These are phyloP conservation scores for Helleia helle DNA, from an alignment of 2,888 invertebrate species.

Conservation along the genomic window DNA sequence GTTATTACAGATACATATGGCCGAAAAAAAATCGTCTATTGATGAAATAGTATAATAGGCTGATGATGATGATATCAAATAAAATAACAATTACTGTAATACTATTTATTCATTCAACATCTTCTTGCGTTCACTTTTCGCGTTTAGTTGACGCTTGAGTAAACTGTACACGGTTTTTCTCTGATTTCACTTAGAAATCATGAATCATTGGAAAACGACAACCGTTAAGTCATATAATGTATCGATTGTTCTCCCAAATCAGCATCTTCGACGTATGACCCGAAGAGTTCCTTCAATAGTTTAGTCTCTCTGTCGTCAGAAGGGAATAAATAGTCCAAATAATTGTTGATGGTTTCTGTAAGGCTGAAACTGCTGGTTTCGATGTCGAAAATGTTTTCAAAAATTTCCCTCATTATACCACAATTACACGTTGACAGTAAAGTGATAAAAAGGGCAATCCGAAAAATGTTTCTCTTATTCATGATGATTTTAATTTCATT, in stretches of 20 bases:
- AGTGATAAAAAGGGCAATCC: constrained; percentile 18
- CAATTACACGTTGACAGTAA: constrained; percentile 26
- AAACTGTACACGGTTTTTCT: too few species aligned
- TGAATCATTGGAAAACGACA: constrained; percentile 8
- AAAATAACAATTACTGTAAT: background rate
- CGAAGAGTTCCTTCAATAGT: constrained; percentile 47
- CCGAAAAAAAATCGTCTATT: too few species aligned
- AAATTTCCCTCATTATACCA: constrained; percentile 25
- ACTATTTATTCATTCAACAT: constrained; percentile 8
- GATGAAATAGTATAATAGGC: too few species aligned
- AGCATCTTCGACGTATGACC: constrained; percentile 36
- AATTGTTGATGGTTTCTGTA: constrained; percentile 40
- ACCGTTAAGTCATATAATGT: background rate
- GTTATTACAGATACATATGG: too few species aligned
- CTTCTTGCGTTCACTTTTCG: constrained; percentile 5
- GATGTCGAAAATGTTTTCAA: constrained; percentile 21
- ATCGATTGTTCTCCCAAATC: constrained; percentile 20
- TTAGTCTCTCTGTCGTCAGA: constrained; percentile 50
- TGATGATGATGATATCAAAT: too few species aligned
- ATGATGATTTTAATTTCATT: constrained; percentile 27
- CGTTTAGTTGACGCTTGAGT: background rate
- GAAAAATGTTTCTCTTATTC: constrained; percentile 6
- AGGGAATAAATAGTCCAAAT: constrained; percentile 44
- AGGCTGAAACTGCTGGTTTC: constrained; percentile 34
- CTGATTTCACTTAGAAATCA: constrained; percentile 21